Conservation (phyloP, 2,888 invertebrate genomes). For the Caenorhabditis angaria region DNA sequence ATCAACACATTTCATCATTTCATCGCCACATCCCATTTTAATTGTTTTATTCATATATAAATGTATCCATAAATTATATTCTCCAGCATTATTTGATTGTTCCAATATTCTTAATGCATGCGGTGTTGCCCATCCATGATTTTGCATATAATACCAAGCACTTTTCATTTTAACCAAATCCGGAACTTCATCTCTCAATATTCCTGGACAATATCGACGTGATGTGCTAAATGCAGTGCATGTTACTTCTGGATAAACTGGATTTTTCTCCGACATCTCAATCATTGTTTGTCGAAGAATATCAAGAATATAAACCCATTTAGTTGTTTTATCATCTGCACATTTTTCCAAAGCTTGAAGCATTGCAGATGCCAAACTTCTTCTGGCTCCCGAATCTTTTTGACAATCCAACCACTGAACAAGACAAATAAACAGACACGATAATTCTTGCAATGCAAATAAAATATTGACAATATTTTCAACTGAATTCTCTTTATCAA, state of each 20-base stretch:
- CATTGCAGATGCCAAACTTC: not conserved
- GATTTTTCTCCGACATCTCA: conserved; percentile 22
- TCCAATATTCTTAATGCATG: conserved; percentile 32
- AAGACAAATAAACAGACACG: conserved; percentile 33
- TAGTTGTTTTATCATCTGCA: not conserved
- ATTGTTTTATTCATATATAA: conserved; percentile 25
- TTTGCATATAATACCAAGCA: conserved; percentile 36
- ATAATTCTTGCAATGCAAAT: conserved; percentile 11
- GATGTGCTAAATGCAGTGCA: conserved; percentile 24
- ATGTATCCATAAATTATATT: conserved; percentile 24
- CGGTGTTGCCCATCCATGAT: conserved; percentile 40
- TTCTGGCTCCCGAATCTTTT: conserved; percentile 14
- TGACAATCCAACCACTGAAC: conserved; percentile 38
- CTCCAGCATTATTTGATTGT: conserved; percentile 30
- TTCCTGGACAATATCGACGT: conserved; percentile 28
- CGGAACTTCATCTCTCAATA: conserved; percentile 27
- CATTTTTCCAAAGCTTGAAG: not conserved
- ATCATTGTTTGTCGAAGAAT: conserved; percentile 15
- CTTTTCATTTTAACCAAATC: conserved; percentile 27
- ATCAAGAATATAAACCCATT: conserved; percentile 21
- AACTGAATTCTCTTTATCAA: conserved; percentile 17
- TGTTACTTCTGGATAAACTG: conserved; percentile 29
- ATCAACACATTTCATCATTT: conserved; percentile 27
- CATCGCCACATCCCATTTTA: conserved; percentile 26
- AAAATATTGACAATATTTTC: conserved; percentile 31